These are phyloP conservation scores for Meteorus cinctellus DNA, from an alignment of 2,888 invertebrate genomes.

Conservation along the genomic window DNA sequence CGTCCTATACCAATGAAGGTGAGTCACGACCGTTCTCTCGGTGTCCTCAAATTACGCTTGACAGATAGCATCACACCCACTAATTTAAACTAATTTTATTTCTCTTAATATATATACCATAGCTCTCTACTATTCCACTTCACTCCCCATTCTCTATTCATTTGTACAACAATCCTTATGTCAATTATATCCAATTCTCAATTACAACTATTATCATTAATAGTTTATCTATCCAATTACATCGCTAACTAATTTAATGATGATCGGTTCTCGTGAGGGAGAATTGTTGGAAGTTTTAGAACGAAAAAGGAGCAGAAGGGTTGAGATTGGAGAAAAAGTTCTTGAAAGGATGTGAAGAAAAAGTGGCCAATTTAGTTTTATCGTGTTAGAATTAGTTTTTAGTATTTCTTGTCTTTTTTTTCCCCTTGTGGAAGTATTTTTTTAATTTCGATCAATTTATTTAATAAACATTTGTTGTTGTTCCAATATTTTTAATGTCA, in stretches of 20 bases:
- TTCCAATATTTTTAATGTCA: no score
- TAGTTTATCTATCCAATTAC: constrained; percentile 7
- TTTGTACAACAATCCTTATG: not conserved
- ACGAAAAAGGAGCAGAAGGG: not conserved
- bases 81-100: constrained; percentile 15
- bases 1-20: constrained; percentile 6
- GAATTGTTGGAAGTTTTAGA: not conserved
- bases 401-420: no score
- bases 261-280: not conserved
- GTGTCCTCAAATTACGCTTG: constrained; percentile 13
- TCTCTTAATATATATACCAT: constrained; percentile 4
- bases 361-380: no score
- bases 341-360: not conserved
- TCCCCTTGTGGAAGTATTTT: no score
- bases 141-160: not conserved
- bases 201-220: constrained; percentile 6
- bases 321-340: not conserved
- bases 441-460: no score
- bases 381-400: no score
- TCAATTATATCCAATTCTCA: not conserved
- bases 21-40: constrained; percentile 8
- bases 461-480: no score
- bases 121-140: not conserved
- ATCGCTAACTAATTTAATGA: not conserved
- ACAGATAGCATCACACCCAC: constrained; percentile 8